A percentile compares a stretch with the other conserved stretches of the same genome.
Evolutionary conservation across 2,797 vertebrate species (phyloP).

Genomic region (Clarias pachynema): DNA sequence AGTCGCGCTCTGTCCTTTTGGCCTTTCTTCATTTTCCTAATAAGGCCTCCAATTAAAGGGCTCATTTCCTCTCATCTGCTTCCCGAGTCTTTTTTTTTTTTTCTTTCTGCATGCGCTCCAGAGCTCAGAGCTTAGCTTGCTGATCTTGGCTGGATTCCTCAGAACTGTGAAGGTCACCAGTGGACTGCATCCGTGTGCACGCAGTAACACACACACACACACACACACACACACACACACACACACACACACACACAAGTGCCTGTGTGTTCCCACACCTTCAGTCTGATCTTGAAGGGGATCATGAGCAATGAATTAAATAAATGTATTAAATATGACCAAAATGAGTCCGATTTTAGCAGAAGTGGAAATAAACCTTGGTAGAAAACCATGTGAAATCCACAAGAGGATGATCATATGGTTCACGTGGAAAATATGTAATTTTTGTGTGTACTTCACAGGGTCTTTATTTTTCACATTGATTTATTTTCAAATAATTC

Average conservation of each 20-base stretch:
- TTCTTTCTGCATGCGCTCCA: conserved; percentile 57
- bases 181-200: conserved; percentile 27
- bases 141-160: conserved; percentile 48
- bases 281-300: conserved; percentile 57
- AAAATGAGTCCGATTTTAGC: background rate
- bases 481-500: background rate
- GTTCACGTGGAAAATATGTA: too few species aligned
- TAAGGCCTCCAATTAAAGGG: conserved; percentile 72
- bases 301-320: conserved; percentile 70
- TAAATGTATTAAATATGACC: conserved; percentile 18
- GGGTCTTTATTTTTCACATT: background rate
- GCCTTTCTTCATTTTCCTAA: conserved; percentile 61
- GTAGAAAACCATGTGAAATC: background rate
- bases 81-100: conserved; percentile 51
- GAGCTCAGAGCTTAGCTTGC: conserved; percentile 44
- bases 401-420: background rate
- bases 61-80: conserved; percentile 75
- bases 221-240: background rate
- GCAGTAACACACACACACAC: conserved; percentile 12
- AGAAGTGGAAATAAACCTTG: background rate
- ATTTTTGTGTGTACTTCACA: background rate
- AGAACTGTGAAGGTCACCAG: conserved; percentile 72
- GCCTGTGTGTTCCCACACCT: background rate
- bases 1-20: background rate
- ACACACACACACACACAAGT: background rate